Evolutionary conservation across 1,140 invertebrate genomes (phyloP).

Genomic region (Rhagoletis pomonella): DNA sequence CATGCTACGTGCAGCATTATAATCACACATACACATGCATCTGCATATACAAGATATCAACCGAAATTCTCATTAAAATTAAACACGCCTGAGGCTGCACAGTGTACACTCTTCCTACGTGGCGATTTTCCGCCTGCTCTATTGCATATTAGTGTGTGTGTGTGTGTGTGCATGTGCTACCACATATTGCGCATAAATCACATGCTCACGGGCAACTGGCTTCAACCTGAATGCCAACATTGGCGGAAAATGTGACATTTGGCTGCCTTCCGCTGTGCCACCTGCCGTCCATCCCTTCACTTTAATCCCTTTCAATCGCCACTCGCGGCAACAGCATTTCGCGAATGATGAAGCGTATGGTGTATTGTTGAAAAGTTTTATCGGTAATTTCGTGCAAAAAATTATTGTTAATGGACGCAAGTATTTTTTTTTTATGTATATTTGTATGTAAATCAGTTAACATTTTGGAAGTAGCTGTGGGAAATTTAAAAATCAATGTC

Average conservation of each 20-base stretch:
- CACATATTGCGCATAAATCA: constrained; percentile 14
- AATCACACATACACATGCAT: neutral
- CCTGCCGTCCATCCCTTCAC: constrained; percentile 26
- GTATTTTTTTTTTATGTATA: neutral
- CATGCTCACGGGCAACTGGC: constrained; percentile 5
- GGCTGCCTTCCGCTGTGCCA: constrained; percentile 19
- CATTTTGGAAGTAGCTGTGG: neutral
- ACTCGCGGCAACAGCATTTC: constrained; percentile 1
- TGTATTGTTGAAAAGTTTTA: constrained; percentile 16
- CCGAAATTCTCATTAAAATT: constrained; percentile 31
- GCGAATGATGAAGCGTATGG: neutral
- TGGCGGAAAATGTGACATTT: constrained; percentile 37
- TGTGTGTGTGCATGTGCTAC: neutral
- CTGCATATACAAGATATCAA: neutral
- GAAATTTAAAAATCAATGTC: no score
- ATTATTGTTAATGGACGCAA: neutral
- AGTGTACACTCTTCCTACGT: neutral
- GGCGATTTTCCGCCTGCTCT: neutral
- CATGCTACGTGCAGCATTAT: neutral
- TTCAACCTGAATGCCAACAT: neutral
- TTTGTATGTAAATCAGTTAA: neutral
- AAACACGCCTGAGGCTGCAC: constrained; percentile 20
- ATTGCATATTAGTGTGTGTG: neutral
- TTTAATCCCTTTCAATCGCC: constrained; percentile 5
- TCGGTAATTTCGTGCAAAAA: constrained; percentile 16